These are phyloP conservation scores for Stenodema calcarata DNA, from an alignment of 2,888 invertebrate genomes.

Conservation along the genomic window DNA sequence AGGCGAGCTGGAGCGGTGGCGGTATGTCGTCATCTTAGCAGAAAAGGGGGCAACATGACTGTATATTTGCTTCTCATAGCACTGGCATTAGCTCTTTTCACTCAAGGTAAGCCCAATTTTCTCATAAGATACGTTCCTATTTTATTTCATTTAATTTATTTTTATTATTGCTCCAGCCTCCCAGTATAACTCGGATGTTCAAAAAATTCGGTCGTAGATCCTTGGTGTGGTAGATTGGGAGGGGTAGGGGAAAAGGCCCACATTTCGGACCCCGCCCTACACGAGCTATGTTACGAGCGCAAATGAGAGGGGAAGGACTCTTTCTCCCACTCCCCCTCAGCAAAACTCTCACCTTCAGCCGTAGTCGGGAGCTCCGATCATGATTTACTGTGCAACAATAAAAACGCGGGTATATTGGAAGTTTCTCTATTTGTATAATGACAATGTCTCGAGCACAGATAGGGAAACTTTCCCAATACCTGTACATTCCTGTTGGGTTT, in stretches of 20 bases:
- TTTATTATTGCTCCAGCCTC: not conserved
- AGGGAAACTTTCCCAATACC: not conserved
- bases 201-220: not conserved
- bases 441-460: not conserved
- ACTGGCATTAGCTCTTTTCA: slow-evolving; percentile 43
- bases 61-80: slow-evolving; percentile 46
- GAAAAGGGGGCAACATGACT: slow-evolving; percentile 44
- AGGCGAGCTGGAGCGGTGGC: slow-evolving; percentile 46
- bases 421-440: not conserved
- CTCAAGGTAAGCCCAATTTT: slow-evolving; percentile 31
- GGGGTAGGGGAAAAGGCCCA: not conserved
- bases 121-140: not conserved
- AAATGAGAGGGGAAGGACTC: not conserved
- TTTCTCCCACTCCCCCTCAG: not conserved
- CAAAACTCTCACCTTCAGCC: not conserved
- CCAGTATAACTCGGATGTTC: not conserved
- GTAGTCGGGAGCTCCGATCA: not conserved
- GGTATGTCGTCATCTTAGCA: slow-evolving; percentile 46
- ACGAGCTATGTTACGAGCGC: slow-evolving; percentile 16
- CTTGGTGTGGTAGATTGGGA: not conserved
- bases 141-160: not conserved
- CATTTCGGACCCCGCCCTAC: slow-evolving; percentile 34
- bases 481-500: not conserved
- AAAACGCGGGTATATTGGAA: not conserved
- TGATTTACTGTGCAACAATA: not conserved